Evolutionary conservation across 2,113 vertebrate species (phyloP).

Genomic region (Bambusicola thoracicus): DNA sequence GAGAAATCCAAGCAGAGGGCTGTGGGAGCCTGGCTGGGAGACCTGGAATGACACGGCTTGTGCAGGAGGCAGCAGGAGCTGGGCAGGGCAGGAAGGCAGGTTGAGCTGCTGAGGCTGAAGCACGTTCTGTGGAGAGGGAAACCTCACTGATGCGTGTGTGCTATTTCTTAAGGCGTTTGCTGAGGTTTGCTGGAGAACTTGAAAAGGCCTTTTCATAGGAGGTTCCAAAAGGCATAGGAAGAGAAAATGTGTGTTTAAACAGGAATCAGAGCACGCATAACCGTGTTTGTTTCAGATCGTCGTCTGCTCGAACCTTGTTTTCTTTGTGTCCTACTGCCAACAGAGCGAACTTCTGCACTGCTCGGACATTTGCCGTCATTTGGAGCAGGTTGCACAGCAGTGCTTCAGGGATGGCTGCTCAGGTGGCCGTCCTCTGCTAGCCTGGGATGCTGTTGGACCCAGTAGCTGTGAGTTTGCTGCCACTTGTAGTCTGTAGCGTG

Average conservation of each 20-base stretch:
- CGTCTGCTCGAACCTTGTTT: not conserved
- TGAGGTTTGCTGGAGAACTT: not conserved
- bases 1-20: not conserved
- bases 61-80: not conserved
- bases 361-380: not conserved
- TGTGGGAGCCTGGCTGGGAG: not conserved
- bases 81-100: not conserved
- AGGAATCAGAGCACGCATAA: not conserved
- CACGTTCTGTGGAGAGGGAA: not conserved
- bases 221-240: not conserved
- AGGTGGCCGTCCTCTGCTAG: not conserved
- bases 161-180: not conserved
- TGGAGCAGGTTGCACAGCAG: not conserved
- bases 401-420: not conserved
- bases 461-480: not conserved
- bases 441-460: not conserved
- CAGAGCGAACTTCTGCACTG: not conserved
- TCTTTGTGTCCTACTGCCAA: not conserved
- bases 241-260: not conserved
- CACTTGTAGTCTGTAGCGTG: not conserved
- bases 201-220: not conserved
- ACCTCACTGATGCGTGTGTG: not conserved
- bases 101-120: conserved; percentile 12
- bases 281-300: not conserved
- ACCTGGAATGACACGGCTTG: not conserved